Conservation (phyloP, 53 echinoderm and acorn worm species). For the Glandiceps talaboti region DNA sequence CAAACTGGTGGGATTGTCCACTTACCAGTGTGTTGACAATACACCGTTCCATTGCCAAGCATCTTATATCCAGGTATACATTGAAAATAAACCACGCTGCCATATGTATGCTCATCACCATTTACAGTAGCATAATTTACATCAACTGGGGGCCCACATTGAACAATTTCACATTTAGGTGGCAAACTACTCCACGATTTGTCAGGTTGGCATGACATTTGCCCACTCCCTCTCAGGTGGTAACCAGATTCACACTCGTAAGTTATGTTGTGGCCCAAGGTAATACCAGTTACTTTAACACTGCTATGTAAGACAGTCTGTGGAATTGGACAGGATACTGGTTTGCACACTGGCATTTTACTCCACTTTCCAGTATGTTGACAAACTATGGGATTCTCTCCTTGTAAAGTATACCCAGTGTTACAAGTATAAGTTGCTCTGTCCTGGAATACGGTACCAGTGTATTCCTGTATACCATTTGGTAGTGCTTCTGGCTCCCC, state of each 20-base stretch:
- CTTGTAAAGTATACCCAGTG: slow-evolving; percentile 26
- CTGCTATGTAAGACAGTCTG: slow-evolving; percentile 7
- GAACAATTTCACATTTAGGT: slow-evolving; percentile 39
- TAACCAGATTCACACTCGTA: slow-evolving; percentile 35
- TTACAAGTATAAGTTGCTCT: slow-evolving; percentile 27
- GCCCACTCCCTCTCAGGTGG: slow-evolving; percentile 10
- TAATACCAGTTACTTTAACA: slow-evolving; percentile 6
- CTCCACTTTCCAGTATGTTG: slow-evolving; percentile 5
- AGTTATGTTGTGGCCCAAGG: slow-evolving; percentile 4
- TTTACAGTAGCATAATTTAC: slow-evolving; percentile 10
- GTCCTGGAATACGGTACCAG: slow-evolving; percentile 12
- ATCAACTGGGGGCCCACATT: slow-evolving; percentile 36
- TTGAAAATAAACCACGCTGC: slow-evolving; percentile 19
- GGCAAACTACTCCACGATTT: slow-evolving; percentile 23
- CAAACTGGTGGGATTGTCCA: background rate
- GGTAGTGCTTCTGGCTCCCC: slow-evolving; percentile 22
- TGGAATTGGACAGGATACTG: background rate
- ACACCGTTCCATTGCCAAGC: slow-evolving; percentile 4
- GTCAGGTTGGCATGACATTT: slow-evolving; percentile 15
- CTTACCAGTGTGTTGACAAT: background rate
- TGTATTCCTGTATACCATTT: slow-evolving; percentile 24
- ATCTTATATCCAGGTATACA: slow-evolving; percentile 24
- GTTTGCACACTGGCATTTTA: background rate
- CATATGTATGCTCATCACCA: slow-evolving; percentile 7
- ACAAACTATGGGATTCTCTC: slow-evolving; percentile 5